Conservation (phyloP, 2,113 vertebrate genomes). For the Odocoileus hemionus region DNA sequence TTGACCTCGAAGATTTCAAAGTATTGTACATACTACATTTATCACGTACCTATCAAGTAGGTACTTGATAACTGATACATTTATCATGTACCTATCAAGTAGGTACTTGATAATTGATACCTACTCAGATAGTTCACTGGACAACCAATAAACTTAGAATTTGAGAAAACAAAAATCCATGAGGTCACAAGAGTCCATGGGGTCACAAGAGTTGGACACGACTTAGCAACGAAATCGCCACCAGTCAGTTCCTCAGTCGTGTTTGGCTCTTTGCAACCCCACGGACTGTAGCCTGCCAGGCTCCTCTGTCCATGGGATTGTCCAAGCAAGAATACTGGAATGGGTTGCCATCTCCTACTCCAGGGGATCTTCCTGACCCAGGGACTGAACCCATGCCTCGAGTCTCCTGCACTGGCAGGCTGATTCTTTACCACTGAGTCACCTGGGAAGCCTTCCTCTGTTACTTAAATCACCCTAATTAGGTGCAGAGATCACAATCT, state of each 20-base stretch:
- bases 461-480: neutral
- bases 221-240: neutral
- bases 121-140: neutral
- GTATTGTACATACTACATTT: too few relatives aligned
- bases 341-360: neutral
- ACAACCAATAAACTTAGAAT: neutral
- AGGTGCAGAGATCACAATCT: neutral
- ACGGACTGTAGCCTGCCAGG: neutral
- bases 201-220: accelerated
- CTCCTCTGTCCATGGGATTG: neutral
- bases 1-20: neutral
- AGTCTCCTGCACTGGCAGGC: neutral
- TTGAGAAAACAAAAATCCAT: neutral
- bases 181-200: neutral
- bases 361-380: neutral
- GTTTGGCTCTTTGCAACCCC: neutral
- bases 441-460: neutral
- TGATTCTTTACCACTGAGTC: neutral
- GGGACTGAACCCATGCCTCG: neutral
- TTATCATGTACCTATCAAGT: neutral
- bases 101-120: neutral
- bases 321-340: neutral
- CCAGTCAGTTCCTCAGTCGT: neutral
- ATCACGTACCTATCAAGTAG: too few relatives aligned
- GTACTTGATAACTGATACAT: too few relatives aligned